Evolutionary conservation across 2,113 vertebrate species (phyloP), one percentile per base, ranked within the genome.

Genomic region (Sterrhoptilus dennistouni): DNA sequence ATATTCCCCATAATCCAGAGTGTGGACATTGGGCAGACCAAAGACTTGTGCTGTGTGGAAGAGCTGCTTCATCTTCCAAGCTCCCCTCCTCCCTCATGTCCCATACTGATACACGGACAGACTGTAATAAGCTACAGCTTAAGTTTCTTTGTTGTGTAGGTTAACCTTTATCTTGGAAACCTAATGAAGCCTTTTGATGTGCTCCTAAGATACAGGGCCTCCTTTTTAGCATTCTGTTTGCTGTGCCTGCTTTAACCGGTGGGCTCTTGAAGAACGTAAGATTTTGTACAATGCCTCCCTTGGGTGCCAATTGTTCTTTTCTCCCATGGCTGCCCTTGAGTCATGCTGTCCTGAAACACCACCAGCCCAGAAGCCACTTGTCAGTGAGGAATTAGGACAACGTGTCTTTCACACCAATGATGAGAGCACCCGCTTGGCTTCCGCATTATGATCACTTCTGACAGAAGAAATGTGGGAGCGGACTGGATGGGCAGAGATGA

Each of bases 301-400:
- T 83, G 91, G 83, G 95, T 91, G 44, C 40, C 84, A 80, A 29
- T 50, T 92, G 77, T 87, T 95, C 88, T 91, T 77, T 88, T 93
- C 82, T 95, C 81, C 91, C 95, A 93, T 75, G 52, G 60, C 23
- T 96, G 88, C 90, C 97, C 93, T 97, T 97, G 96, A 97, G 96
- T 80, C 86, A 93, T 72, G 74, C 47, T 0, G 1, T 81, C 75
- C 80, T 52, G 38, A 74, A 96, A 71, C 95, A 94, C 50, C 63
- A 68, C 38, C 36, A 82, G 76, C 35, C 84, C 71, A 74, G 53
- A 82, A 92, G 72, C 56, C 71, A 54, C 83, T 59, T 52, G 69
- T 78, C 94, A 70, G 38, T 74, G 45, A 92, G 93, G 94, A 97
- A 96, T 93, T 84, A 29, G 54, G 47, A 77, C 76, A 87, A 87